Percentiles rank a stretch among this genome's conserved stretches.
phyloP scores from a whole-genome alignment of 2,113 vertebrate species.

The Echinops telfairi region DNA sequence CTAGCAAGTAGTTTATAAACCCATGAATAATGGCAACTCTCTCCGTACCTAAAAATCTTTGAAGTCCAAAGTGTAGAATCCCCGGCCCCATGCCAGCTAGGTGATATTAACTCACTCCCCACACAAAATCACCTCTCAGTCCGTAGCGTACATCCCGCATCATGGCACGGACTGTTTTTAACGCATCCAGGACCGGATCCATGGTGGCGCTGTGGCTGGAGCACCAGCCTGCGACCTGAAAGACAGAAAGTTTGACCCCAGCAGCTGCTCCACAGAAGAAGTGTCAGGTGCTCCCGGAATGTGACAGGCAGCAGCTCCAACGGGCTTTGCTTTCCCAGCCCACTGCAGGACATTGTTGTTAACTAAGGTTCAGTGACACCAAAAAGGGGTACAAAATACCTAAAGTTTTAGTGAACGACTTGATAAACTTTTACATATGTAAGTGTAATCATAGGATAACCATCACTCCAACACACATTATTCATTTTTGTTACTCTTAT shows the following conservation, averaged over 20 bases:
- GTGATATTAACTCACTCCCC: not conserved
- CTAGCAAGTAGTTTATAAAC: fast-evolving
- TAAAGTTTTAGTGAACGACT: not conserved
- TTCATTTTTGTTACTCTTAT: not conserved
- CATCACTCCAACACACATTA: not conserved
- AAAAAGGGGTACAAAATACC: not conserved
- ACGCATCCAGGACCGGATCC: not conserved
- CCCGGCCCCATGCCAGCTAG: no score
- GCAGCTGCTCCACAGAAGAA: not conserved
- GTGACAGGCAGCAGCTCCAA: not conserved
- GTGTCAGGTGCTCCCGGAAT: no score
- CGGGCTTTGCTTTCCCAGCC: not conserved
- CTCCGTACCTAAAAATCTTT: not conserved
- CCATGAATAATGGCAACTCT: not conserved
- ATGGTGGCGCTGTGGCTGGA: no score
- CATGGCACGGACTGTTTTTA: fast-evolving
- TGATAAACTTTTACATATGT: not conserved
- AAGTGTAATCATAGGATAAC: not conserved
- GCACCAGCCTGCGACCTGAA: not conserved
- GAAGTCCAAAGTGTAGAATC: not conserved
- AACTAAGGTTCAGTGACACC: no score
- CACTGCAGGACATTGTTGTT: no score
- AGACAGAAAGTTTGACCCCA: not conserved
- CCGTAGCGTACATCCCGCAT: fast-evolving
- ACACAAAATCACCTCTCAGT: not conserved